These are phyloP conservation scores for Cryptoprocta ferox DNA, from an alignment of 2,797 vertebrate genomes.

Conservation along the genomic window DNA sequence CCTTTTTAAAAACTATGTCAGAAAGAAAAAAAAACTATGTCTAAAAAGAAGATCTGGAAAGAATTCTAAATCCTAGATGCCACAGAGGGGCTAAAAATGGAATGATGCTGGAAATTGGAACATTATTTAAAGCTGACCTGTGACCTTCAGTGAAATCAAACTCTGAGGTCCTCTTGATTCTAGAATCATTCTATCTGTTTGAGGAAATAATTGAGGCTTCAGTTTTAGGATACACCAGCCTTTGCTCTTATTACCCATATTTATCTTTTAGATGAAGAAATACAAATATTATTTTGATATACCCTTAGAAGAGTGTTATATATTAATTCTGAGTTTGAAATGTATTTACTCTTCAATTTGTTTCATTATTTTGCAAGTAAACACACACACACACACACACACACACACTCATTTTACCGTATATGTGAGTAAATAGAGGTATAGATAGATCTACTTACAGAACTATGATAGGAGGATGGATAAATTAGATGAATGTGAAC, in stretches of 20 bases:
- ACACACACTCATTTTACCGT: not conserved
- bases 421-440: not conserved
- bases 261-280: not conserved
- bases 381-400: not conserved
- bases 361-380: slow-evolving; percentile 42
- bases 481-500: not conserved
- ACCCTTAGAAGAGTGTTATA: not conserved
- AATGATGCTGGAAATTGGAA: not conserved
- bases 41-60: slow-evolving; percentile 32
- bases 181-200: not conserved
- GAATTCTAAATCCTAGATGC: not conserved
- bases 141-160: not conserved
- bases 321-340: slow-evolving; percentile 31
- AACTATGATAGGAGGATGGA: not conserved
- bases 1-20: not conserved
- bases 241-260: slow-evolving; percentile 3
- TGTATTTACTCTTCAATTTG: not conserved
- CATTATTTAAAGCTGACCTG: not conserved
- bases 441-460: not conserved
- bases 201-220: not conserved
- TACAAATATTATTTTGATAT: slow-evolving; percentile 44
- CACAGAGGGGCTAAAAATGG: not conserved
- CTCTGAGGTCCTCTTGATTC: not conserved
- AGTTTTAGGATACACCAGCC: not conserved
- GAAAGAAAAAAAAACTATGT: slow-evolving; percentile 11